phyloP scores from a whole-genome alignment of 2,888 invertebrate genomes.

The Dendrolimus pini region DNA sequence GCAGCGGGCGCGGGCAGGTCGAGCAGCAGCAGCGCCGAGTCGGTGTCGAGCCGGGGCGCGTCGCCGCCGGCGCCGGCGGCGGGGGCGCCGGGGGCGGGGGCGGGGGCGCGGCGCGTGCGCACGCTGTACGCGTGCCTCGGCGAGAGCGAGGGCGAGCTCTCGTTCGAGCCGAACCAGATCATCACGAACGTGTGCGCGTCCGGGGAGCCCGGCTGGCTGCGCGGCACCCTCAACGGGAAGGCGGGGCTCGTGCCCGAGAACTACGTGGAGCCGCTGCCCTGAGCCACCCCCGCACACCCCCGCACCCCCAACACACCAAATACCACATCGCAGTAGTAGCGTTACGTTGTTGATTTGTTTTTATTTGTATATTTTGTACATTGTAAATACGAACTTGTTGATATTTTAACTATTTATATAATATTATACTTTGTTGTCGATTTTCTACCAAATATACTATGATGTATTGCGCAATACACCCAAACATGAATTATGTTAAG shows the following conservation, averaged over 20 bases:
- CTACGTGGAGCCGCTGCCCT: slow-evolving; percentile 93
- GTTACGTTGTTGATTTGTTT: slow-evolving; percentile 57
- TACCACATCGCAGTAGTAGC: slow-evolving; percentile 30
- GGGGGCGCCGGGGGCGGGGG: slow-evolving; percentile 4
- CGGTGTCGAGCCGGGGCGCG: slow-evolving; percentile 79
- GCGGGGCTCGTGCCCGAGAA: slow-evolving; percentile 96
- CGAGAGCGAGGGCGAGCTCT: slow-evolving; percentile 97
- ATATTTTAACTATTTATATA: slow-evolving; percentile 70
- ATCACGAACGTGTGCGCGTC: slow-evolving; percentile 96
- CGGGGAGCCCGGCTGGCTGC: slow-evolving; percentile 98
- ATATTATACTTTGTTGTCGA: slow-evolving; percentile 65
- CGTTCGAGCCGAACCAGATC: slow-evolving; percentile 98
- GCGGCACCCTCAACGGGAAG: slow-evolving; percentile 94
- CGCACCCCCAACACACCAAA: slow-evolving; percentile 16
- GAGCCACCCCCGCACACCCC: slow-evolving; percentile 26
- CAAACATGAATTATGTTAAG: slow-evolving; percentile 1
- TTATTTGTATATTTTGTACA: slow-evolving; percentile 68
- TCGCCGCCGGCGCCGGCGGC: slow-evolving; percentile 41
- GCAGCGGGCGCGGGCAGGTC: slow-evolving; percentile 32
- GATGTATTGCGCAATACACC: slow-evolving; percentile 25
- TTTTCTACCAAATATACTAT: slow-evolving; percentile 69
- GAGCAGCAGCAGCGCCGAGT: slow-evolving; percentile 88
- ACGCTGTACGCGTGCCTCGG: slow-evolving; percentile 97
- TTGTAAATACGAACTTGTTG: slow-evolving; percentile 71
- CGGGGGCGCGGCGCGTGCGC: slow-evolving; percentile 79